These are phyloP conservation scores for Crossoptilon crossoptilon DNA, from an alignment of 2,797 vertebrate species.

Conservation along the genomic window DNA sequence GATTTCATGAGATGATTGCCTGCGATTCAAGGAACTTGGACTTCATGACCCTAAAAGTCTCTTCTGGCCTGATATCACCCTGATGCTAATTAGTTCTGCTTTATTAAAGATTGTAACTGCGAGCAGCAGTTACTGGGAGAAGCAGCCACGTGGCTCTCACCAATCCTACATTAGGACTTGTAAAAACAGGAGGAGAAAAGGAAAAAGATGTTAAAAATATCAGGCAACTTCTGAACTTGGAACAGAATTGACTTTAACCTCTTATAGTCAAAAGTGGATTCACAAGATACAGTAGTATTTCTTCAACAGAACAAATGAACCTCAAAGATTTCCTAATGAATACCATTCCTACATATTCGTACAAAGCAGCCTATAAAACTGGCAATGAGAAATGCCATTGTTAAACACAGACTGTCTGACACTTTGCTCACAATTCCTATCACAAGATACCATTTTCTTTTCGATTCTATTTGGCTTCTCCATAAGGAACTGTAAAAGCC, in stretches of 20 bases:
- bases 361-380: conserved; percentile 12
- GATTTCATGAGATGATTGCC: neutral
- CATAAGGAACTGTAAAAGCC: conserved; percentile 29
- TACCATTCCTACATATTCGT: neutral
- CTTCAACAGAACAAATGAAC: conserved; percentile 30
- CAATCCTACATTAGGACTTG: neutral
- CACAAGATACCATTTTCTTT: conserved; percentile 22
- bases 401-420: neutral
- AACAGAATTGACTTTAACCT: conserved; percentile 23
- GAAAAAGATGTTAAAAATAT: conserved; percentile 40
- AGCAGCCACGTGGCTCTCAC: neutral
- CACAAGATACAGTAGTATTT: neutral
- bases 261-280: neutral
- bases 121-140: neutral
- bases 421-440: conserved; percentile 6
- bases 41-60: neutral
- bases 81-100: neutral
- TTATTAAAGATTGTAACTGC: neutral
- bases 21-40: neutral
- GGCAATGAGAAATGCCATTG: neutral
- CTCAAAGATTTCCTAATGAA: conserved; percentile 43
- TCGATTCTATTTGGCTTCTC: conserved; percentile 27
- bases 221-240: conserved; percentile 27
- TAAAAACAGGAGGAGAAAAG: neutral
- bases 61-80: neutral